Evolutionary conservation across 2,113 vertebrate species (phyloP).

Genomic region (Marmota flaviventris): DNA sequence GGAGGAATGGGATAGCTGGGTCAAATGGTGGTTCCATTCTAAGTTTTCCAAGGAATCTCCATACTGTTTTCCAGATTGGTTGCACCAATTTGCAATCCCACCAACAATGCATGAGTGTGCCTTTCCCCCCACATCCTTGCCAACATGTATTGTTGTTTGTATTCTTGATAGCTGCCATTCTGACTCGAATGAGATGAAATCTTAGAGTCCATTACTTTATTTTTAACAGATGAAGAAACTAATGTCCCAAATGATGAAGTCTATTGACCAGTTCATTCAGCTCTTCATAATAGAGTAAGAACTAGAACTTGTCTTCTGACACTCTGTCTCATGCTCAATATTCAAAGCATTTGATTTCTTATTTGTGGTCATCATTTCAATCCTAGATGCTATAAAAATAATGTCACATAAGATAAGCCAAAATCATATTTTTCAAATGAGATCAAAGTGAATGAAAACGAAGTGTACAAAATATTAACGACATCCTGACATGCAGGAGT

Average conservation of each 20-base stretch:
- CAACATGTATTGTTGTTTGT: too few species aligned
- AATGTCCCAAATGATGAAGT: neutral
- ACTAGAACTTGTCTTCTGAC: neutral
- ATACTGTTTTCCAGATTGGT: too few species aligned
- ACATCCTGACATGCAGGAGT: neutral
- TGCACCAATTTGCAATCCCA: too few species aligned
- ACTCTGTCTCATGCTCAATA: neutral
- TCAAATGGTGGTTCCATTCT: too few species aligned
- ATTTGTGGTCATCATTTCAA: neutral
- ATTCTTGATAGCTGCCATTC: too few species aligned
- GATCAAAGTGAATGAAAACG: neutral
- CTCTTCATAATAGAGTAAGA: neutral
- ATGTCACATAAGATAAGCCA: neutral
- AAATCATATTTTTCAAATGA: conserved; percentile 15
- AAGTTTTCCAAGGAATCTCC: too few species aligned
- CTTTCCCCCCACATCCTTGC: too few species aligned
- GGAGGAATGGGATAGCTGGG: too few species aligned
- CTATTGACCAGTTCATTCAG: neutral
- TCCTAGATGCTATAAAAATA: neutral
- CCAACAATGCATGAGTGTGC: too few species aligned
- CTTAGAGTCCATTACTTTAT: neutral
- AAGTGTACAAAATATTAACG: neutral
- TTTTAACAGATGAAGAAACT: neutral
- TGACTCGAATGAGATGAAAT: too few species aligned
- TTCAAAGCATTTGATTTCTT: conserved; percentile 17